Base-by-base conservation (phyloP, 1,140 invertebrate genomes). In the Ganaspis sp. region DNA sequence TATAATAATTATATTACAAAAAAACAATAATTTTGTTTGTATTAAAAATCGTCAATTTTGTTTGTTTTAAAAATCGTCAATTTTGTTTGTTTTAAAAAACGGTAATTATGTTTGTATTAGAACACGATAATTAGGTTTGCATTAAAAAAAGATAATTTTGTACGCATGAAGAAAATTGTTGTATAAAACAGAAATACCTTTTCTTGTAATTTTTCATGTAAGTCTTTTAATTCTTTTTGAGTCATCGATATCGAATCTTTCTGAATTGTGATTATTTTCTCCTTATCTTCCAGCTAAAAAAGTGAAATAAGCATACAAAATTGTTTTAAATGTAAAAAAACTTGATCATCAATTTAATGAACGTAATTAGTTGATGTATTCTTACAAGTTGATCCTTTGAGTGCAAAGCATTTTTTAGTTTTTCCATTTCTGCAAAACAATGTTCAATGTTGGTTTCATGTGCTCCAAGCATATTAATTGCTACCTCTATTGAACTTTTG, bases 371-470 rank as follows among this genome's bases (percentile, higher is more conserved):
- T 34, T 34, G 6, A 34, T 34, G 2, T 34, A 34, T 26, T 82
- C 83, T 88, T 80, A 91, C 90, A 15, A 91, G 83, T 84, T 89
- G 89, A 53, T 90, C 86, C 69, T 91, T 91, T 9, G 88, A 88
- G 53, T 75, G 81, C 9, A 89, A 26, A 74, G 83, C 70, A 73
- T 72, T 81, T 80, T 86, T 87, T 8, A 90, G 74, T 76, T 89
- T 83, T 23, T 86, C 85, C 19, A 90, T 77, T 75, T 90, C 87
- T n/a, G 78, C 72, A 19, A 69, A 87, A 77, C 82, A 90, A 70
- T 75, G 73, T 17, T 87, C 84, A 37, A 88, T 71, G 72, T 79
- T 83, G 23, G 83, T 83, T 75, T 78, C 82, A 72, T 85, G 85
- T 70, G 85, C 85, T 77, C 75, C 77, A 37, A 88, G 79, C 40